Evolutionary conservation across 2,888 invertebrate genomes (phyloP), one percentile per base, ranked within the genome.

Genomic region (Dasysyrphus tricinctus): DNA sequence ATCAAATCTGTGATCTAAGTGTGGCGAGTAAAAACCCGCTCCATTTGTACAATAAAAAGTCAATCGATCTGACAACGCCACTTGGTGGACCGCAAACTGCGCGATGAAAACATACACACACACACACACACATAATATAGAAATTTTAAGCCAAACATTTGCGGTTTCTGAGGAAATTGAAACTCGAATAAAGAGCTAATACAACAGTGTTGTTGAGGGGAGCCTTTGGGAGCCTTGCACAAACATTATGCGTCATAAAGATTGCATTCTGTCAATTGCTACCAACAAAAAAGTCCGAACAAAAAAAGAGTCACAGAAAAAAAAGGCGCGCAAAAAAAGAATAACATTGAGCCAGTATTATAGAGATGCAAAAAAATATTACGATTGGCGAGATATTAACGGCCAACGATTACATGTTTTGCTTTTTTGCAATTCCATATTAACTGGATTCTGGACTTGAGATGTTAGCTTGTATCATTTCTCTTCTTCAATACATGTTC

Each of bases 111-210:
- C 37, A 47, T 8, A 32, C 3, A 44, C 24, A 57, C 11, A 51
- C 34, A 75, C 37, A 29, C 39, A 2, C 61, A 11, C 24, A 24
- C 1, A 24, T 3, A 1, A 24, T 24, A 24, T 24, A 29, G 6
- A 51, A 74, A 69, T 69, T 54, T 72, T 57, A 75, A 63, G 63
- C 56, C 42, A 63, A n/a, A 61, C 14, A 72, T 65, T 76, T 76
- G 80, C 19, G 84, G 84, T 84, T 80, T 84, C 75, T 80, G 83
- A 37, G 47, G 44, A 65, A 67, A 75, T 70, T 16, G 11, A 37
- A 72, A 70, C 74, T 49, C 73, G 37, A 76, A 72, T 61, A 29
- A 39, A 82, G 24, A 56, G 32, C 29, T 56, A n/a, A n/a, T n/a
- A 29, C 37, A 32, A 32, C 7, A 6, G 32, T 32, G 32, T 32